These are phyloP conservation scores for Drosophila kuntzei DNA, from an alignment of 2,888 invertebrate species.

Conservation along the genomic window DNA sequence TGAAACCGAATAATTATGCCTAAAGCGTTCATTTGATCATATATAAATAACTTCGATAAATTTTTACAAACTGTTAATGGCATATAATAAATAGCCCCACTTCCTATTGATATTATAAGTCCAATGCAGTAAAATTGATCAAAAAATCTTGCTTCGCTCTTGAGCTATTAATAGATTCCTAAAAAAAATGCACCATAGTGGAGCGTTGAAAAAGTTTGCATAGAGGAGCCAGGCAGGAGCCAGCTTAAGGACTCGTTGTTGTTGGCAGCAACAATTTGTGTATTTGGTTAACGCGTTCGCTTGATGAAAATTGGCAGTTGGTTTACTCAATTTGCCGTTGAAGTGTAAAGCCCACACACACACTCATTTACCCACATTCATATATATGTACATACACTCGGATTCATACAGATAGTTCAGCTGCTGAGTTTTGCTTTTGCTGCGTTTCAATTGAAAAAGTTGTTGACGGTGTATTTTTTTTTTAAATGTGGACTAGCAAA, in stretches of 20 bases:
- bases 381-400: neutral
- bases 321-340: constrained; percentile 34
- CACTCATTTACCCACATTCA: constrained; percentile 1
- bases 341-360: constrained; percentile 7
- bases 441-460: constrained; percentile 30
- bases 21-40: too few species aligned
- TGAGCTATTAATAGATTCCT: neutral
- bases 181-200: neutral
- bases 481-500: constrained; percentile 27
- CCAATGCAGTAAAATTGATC: too few species aligned
- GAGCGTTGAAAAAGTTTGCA: neutral
- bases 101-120: too few species aligned
- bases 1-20: too few species aligned
- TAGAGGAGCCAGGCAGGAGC: neutral
- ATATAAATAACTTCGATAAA: neutral
- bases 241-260: neutral
- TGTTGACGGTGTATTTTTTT: constrained; percentile 18
- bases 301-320: constrained; percentile 41
- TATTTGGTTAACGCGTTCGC: constrained; percentile 29
- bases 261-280: constrained; percentile 9
- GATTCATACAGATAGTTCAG: constrained; percentile 21
- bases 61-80: neutral
- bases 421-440: constrained; percentile 17
- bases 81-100: too few species aligned
- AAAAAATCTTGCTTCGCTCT: too few species aligned